Evolutionary conservation across 1,140 invertebrate species (phyloP).

Genomic region (Cyphomyrmex costatus): DNA sequence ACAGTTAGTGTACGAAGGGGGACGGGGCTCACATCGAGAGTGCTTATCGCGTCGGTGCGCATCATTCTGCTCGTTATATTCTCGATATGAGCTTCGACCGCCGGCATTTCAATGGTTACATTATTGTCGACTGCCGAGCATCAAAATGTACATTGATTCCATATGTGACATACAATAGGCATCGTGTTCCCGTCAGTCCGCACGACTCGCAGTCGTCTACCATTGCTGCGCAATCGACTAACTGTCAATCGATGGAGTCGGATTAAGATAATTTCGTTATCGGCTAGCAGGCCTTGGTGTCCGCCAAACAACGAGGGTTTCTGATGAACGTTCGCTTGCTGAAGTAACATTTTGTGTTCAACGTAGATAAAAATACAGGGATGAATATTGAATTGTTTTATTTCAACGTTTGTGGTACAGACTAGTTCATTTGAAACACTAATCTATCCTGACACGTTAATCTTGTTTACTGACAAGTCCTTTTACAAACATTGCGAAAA

Average conservation of each 20-base stretch:
- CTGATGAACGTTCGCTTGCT: constrained; percentile 72
- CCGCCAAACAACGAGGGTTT: constrained; percentile 75
- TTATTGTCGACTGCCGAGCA: constrained; percentile 68
- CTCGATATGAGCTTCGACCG: constrained; percentile 45
- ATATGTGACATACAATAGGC: constrained; percentile 70
- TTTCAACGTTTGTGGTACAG: constrained; percentile 59
- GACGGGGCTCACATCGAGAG: constrained; percentile 18
- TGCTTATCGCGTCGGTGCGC: constrained; percentile 1
- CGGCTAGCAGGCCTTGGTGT: constrained; percentile 69
- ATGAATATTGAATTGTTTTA: constrained; percentile 56
- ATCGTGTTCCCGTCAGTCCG: constrained; percentile 70
- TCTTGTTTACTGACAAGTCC: background rate
- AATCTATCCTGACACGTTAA: background rate
- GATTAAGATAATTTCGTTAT: constrained; percentile 82
- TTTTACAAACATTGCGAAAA: background rate
- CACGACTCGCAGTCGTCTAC: constrained; percentile 63
- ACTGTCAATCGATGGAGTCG: constrained; percentile 79
- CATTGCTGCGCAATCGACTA: constrained; percentile 77
- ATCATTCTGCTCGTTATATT: constrained; percentile 48
- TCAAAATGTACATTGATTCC: constrained; percentile 75
- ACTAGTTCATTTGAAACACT: background rate
- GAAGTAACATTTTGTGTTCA: constrained; percentile 78
- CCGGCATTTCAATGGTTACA: constrained; percentile 68
- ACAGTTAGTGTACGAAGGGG: constrained; percentile 9
- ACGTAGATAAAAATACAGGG: constrained; percentile 65